A percentile compares a stretch with the other conserved stretches of the same genome.
phyloP scores from a whole-genome alignment of 2,113 vertebrate species.

The Tilapia sparmanii region DNA sequence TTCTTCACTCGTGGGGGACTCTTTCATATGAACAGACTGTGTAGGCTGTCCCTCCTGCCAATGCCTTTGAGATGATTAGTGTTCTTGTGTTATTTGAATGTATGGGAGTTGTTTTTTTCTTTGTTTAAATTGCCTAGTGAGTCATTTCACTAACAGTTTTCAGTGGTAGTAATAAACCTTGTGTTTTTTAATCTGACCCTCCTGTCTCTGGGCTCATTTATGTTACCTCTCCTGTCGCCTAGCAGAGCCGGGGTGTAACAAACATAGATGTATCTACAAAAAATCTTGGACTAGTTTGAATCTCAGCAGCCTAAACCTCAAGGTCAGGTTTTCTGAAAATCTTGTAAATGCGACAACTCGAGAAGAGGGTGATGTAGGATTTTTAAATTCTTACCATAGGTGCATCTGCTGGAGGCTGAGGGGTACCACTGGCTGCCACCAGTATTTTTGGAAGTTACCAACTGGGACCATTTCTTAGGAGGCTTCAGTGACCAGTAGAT shows the following conservation, averaged over 20 bases:
- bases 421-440: neutral
- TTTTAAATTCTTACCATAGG: neutral
- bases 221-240: neutral
- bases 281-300: neutral
- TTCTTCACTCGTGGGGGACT: neutral
- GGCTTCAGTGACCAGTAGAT: neutral
- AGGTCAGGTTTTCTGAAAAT: neutral
- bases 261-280: neutral
- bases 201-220: neutral
- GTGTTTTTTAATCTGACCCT: neutral
- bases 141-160: neutral
- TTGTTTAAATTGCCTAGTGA: neutral
- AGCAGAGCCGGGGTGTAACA: neutral
- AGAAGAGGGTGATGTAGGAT: neutral
- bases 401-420: neutral
- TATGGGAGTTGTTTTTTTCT: neutral
- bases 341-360: neutral
- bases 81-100: neutral
- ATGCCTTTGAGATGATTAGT: neutral
- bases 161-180: neutral
- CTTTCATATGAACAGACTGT: neutral
- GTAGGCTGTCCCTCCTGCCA: neutral
- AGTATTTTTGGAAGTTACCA: accelerated
- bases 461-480: neutral
- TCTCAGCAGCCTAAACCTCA: neutral